Base-by-base conservation (phyloP, 2,888 invertebrate species). In the Oligia strigilis region DNA sequence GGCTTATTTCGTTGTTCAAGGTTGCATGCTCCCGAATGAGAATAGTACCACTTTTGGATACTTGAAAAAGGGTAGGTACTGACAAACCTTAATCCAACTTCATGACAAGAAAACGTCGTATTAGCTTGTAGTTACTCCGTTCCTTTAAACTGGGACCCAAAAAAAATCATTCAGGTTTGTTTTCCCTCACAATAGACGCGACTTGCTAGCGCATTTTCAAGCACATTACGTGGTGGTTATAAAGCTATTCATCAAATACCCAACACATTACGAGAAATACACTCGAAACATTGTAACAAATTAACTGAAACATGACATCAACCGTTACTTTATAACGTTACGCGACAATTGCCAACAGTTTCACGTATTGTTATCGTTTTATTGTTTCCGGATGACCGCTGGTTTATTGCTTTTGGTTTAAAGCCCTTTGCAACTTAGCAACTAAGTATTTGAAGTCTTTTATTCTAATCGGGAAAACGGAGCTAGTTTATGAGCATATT, bases 371-470 rank as follows among this genome's bases (percentile, higher is more conserved):
- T 64, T 85, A 86, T 88, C 78, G 78, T 90, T 95, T 95, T 94
- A 95, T 92, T 92, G 91, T 94, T 94, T 95, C 94, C 95, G 91
- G 92, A 87, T 76, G 89, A 89, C 89, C 90, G 90, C 91, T 91
- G 88, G 90, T 93, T 94, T 94, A 94, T 92, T 89, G 84, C 90
- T 88, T 82, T 78, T 71, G 80, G 80, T 88, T 87, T 86, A 86
- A 83, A 88, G 84, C 84, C 81, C 82, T 88, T 91, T 81, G 89
- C 92, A 90, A 92, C 92, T 88, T 87, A 89, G 92, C 90, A 78
- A 83, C 84, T 87, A 89, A 83, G 88, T 91, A 88, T 87, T 85
- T 19, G n/a, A n/a, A 29, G 77, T 82, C 81, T 80, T 78, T 77
- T 82, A 87, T 89, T 83, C 72, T 43, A 40, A 55, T 64, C 62